Percentiles rank a stretch among this genome's conserved stretches.
Conservation (phyloP, 2,113 vertebrate species). For the Esox niger region DNA sequence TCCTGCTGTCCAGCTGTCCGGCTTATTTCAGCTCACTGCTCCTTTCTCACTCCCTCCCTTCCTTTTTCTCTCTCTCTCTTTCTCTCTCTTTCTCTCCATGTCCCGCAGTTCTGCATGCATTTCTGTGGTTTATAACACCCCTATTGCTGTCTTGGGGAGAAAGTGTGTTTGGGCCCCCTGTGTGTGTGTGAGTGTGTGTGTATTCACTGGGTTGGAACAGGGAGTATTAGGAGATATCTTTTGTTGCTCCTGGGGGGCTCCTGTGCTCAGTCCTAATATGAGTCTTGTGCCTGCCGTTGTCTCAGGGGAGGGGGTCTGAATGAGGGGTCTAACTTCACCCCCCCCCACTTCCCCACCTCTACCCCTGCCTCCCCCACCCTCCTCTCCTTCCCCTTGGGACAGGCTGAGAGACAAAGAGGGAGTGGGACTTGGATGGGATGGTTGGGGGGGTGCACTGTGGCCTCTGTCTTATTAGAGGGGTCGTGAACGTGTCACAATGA, state of each 20-base stretch:
- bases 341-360: slow-evolving; percentile 50
- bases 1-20: slow-evolving; percentile 73
- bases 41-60: slow-evolving; percentile 28
- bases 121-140: slow-evolving; percentile 32
- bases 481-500: slow-evolving; percentile 83
- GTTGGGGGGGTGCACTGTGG: slow-evolving; percentile 72
- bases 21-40: slow-evolving; percentile 67
- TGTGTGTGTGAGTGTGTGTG: slow-evolving; percentile 33
- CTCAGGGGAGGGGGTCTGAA: slow-evolving; percentile 73
- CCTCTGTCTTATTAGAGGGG: slow-evolving; percentile 84
- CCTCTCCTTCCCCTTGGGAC: slow-evolving; percentile 68
- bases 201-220: slow-evolving; percentile 68
- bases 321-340: slow-evolving; percentile 73
- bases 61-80: slow-evolving; percentile 15
- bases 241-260: slow-evolving; percentile 76
- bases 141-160: slow-evolving; percentile 43
- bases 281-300: slow-evolving; percentile 78
- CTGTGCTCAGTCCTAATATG: slow-evolving; percentile 74
- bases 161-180: slow-evolving; percentile 48
- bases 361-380: slow-evolving; percentile 65
- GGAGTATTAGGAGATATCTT: slow-evolving; percentile 71
- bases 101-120: slow-evolving; percentile 6
- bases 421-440: slow-evolving; percentile 70
- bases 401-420: slow-evolving; percentile 76
- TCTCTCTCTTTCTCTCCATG: slow-evolving; percentile 4